Evolutionary conservation across 2,888 invertebrate genomes (phyloP).

Genomic region (Latheticus oryzae): DNA sequence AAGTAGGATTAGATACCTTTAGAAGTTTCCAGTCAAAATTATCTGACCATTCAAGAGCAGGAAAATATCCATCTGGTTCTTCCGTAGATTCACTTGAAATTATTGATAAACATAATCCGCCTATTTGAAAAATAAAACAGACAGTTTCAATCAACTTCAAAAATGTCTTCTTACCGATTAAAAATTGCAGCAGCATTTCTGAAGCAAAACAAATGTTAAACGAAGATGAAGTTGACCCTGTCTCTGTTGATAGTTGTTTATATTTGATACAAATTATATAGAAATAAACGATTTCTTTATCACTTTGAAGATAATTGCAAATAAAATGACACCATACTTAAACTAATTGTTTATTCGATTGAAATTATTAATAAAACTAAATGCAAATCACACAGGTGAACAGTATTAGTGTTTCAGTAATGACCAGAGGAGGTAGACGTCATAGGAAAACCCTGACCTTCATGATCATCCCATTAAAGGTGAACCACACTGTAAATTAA

Average conservation of each 20-base stretch:
- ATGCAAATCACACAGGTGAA: constrained; percentile 25
- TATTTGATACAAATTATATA: constrained; percentile 31
- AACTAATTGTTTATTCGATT: no score
- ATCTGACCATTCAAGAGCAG: constrained; percentile 64
- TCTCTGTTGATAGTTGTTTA: constrained; percentile 28
- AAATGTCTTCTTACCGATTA: constrained; percentile 34
- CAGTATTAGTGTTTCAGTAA: constrained; percentile 15
- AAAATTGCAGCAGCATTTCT: constrained; percentile 29
- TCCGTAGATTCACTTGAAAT: constrained; percentile 11
- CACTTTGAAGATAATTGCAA: constrained; percentile 23
- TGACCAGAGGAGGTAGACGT: constrained; percentile 40
- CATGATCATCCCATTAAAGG: constrained; percentile 22
- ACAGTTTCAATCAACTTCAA: no score
- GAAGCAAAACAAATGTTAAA: background rate
- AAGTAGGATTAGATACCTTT: constrained; percentile 68
- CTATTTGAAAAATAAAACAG: background rate
- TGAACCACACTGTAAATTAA: constrained; percentile 19
- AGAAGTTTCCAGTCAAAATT: constrained; percentile 77
- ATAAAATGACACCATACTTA: constrained; percentile 3
- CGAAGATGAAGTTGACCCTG: constrained; percentile 31
- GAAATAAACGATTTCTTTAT: constrained; percentile 39
- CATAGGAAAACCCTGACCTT: constrained; percentile 53
- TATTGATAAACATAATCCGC: constrained; percentile 23
- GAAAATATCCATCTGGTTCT: constrained; percentile 53
- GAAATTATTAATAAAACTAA: no score